A percentile compares a stretch with the other conserved stretches of the same genome.
phyloP scores from a whole-genome alignment of 2,888 invertebrate genomes.

The Ernsta delagoae region DNA sequence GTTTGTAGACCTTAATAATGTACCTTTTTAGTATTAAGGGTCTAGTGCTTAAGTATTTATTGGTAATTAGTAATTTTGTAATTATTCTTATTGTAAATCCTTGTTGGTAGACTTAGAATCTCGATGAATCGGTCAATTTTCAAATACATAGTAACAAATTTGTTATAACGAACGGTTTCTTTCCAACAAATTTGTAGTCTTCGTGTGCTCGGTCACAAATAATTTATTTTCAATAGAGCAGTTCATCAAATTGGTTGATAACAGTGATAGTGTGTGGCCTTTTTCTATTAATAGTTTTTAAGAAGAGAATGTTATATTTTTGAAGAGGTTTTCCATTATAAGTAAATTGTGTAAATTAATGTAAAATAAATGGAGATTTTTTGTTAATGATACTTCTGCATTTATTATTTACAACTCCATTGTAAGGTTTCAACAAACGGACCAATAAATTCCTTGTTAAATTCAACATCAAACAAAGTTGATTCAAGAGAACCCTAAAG shows the following conservation, averaged over 20 bases:
- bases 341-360: slow-evolving; percentile 82
- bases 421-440: background rate
- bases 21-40: slow-evolving; percentile 77
- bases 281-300: slow-evolving; percentile 57
- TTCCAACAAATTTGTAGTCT: slow-evolving; percentile 11
- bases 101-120: slow-evolving; percentile 47
- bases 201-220: slow-evolving; percentile 34
- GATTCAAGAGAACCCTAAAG: no score
- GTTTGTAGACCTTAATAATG: slow-evolving; percentile 73
- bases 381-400: slow-evolving; percentile 63
- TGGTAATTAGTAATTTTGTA: slow-evolving; percentile 71
- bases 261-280: slow-evolving; percentile 37
- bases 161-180: slow-evolving; percentile 7
- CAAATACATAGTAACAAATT: slow-evolving; percentile 32
- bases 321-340: slow-evolving; percentile 70
- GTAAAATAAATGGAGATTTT: slow-evolving; percentile 84
- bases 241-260: slow-evolving; percentile 12
- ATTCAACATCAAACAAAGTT: no score
- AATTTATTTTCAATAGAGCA: slow-evolving; percentile 36
- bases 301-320: slow-evolving; percentile 75
- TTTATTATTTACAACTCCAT: slow-evolving; percentile 22
- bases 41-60: slow-evolving; percentile 80
- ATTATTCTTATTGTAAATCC: slow-evolving; percentile 68
- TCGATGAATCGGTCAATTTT: slow-evolving; percentile 41
- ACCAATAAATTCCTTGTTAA: no score